Conservation (phyloP, 2,113 vertebrate genomes). For the Aspiorhynchus laticeps region DNA sequence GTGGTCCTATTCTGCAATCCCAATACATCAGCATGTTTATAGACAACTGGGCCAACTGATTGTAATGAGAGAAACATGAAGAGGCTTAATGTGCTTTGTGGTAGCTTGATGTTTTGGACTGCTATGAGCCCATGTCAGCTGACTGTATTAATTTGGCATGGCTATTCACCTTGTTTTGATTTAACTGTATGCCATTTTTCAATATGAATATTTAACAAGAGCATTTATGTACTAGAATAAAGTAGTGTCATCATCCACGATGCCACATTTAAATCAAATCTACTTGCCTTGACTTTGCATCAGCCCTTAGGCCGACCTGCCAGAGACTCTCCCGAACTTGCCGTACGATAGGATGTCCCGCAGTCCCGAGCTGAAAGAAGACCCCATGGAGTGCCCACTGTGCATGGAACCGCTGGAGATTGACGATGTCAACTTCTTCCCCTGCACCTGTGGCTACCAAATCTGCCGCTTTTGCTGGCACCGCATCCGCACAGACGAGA, state of each 20-base stretch:
- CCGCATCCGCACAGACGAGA: slow-evolving; percentile 98
- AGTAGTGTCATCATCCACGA: neutral
- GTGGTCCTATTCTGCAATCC: slow-evolving; percentile 8
- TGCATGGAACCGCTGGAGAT: slow-evolving; percentile 99
- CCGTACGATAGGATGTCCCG: slow-evolving; percentile 88
- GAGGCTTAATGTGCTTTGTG: neutral
- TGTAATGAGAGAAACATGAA: slow-evolving; percentile 9
- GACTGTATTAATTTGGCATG: neutral
- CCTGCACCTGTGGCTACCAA: slow-evolving; percentile 99
- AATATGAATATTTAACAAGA: neutral
- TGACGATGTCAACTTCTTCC: slow-evolving; percentile 99
- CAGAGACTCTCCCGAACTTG: slow-evolving; percentile 48
- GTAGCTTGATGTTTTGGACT: neutral
- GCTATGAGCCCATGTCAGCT: neutral
- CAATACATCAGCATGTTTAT: slow-evolving; percentile 28
- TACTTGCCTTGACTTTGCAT: slow-evolving; percentile 38
- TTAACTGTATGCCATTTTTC: neutral
- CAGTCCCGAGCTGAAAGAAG: slow-evolving; percentile 97
- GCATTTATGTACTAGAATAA: neutral
- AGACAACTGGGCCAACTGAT: slow-evolving; percentile 1
- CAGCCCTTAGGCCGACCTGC: slow-evolving; percentile 28
- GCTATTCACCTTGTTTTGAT: neutral
- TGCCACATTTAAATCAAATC: neutral
- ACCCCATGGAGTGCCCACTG: slow-evolving; percentile 98
- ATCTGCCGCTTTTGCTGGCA: slow-evolving; percentile 99